Base-by-base conservation (phyloP, 2,797 vertebrate species). In the Gymnoscopelus microlampas region DNA sequence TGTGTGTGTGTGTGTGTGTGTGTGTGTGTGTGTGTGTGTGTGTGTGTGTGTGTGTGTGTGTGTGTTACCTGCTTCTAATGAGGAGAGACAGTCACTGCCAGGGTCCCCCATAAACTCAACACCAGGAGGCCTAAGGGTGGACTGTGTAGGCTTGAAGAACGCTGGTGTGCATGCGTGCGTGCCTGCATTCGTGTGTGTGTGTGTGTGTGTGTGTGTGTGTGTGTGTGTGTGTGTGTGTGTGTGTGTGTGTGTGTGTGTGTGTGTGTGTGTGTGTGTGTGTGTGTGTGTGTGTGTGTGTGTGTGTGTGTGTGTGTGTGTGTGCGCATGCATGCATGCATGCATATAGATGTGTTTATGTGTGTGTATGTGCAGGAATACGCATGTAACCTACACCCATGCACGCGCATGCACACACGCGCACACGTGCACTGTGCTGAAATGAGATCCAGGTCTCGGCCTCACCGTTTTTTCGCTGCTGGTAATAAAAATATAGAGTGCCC, bases 401-500 rank as follows among this genome's bases (percentile, higher is more conserved):
- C 39, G 29, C 47, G n/a, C 23, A 19, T 49, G 19, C 44, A 23
- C 54, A 53, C 12, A 23, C 29, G 12, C 19, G n/a, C 14, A 51
- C 50, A 50, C 51, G 14, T 13, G 39, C 39, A 39, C 39, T 9
- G 39, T 8, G 8, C 39, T 86, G 90, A 90, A 93, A 93, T 90
- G 78, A 91, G 87, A 92, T 87, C 91, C 76, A 74, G 86, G 88
- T 90, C 89, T 72, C 10, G 80, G 90, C 89, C 90, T 92, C 88
- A 91, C 85, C 73, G 90, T 93, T 91, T 90, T 92, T 84, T 91
- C 86, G 39, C 39, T 79, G 81, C 87, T 91, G 88, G 87, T 93
- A 93, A 92, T 92, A 93, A 94, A 91, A 91, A 91, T 90, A 92
- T 90, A 93, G 90, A 86, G 89, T 88, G 88, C 89, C 89, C 91